Conservation (phyloP, 2,797 vertebrate genomes). For the Semaprochilodus insignis region DNA sequence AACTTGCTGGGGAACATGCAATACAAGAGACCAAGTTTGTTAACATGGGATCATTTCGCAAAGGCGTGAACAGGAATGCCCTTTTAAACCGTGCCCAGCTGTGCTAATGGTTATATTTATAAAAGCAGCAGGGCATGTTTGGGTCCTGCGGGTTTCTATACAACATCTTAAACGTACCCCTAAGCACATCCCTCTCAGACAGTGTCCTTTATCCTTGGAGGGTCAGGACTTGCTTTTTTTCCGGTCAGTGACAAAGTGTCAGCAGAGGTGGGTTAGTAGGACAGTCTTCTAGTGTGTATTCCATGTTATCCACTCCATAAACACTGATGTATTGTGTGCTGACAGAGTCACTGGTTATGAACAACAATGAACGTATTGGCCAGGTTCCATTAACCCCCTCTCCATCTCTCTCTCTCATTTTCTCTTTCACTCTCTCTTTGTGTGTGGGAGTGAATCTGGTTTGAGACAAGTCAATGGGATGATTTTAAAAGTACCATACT, state of each 20-base stretch:
- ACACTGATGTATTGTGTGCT: neutral
- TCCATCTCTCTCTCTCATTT: too few relatives aligned
- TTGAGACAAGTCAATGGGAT: neutral
- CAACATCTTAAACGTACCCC: neutral
- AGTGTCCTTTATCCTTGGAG: neutral
- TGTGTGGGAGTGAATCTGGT: neutral
- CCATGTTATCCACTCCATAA: constrained; percentile 4
- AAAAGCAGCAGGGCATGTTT: neutral
- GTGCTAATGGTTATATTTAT: too few relatives aligned
- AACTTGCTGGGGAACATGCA: neutral
- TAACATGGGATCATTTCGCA: neutral
- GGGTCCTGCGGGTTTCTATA: neutral
- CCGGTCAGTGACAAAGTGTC: constrained; percentile 18
- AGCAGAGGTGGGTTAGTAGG: neutral
- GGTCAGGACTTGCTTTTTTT: neutral
- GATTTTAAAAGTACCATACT: too few relatives aligned
- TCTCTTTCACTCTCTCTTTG: neutral
- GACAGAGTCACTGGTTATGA: neutral
- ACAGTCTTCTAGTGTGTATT: neutral
- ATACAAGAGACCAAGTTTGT: neutral
- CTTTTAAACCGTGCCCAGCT: neutral
- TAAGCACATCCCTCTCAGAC: constrained; percentile 11
- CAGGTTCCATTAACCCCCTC: neutral
- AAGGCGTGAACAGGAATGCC: neutral
- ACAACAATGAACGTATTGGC: constrained; percentile 3